Evolutionary conservation across 2,888 invertebrate species (phyloP), one percentile per base, ranked within the genome.

Genomic region (Netelia fuscicornis): DNA sequence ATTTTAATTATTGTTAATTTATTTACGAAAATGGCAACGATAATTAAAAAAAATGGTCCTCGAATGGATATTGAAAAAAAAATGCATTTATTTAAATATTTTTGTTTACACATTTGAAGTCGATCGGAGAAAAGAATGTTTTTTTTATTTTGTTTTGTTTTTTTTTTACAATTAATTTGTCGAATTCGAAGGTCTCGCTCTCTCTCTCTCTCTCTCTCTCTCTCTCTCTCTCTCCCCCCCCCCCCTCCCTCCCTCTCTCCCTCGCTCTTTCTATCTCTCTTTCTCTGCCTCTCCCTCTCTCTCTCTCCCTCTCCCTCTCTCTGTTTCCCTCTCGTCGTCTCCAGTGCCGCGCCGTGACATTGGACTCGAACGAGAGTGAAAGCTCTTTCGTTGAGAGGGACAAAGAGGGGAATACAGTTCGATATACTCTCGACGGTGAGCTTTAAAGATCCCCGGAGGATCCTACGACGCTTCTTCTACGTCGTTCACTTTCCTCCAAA

Each of bases 291-390:
- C 25, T 25, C 25, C 2, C 25, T 25, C 25, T 25, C 25, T 25
- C 1, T 25, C 25, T 25, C 25, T 25, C 25, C 2, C 1, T 25
- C 25, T 25, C 25, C 2, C 25, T 25, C 25, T 25, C 25, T 25
- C 1, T 25, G 0, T 25, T 1, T 30, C 30, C 5, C 30, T 30
- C 30, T 56, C 54, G n/a, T 58, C 11, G 10, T 44, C 11, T 23
- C 37, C 60, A 25, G 71, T 54, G 67, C 62, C 44, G 74, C 71
- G 52, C 84, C 30, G 81, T 81, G 84, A 81, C 84, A 85, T 81
- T 85, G 84, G 81, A 81, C 81, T 81, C 81, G 81, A 79, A 71
- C 84, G 84, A 85, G 71, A 85, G 84, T 79, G 84, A 85, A 81
- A 84, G 84, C 84, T 81, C 74, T 68, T 72, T 76, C 77, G 68